These are phyloP conservation scores for Lasioglossum albipes DNA, from an alignment of 1,140 invertebrate species.

Conservation along the genomic window DNA sequence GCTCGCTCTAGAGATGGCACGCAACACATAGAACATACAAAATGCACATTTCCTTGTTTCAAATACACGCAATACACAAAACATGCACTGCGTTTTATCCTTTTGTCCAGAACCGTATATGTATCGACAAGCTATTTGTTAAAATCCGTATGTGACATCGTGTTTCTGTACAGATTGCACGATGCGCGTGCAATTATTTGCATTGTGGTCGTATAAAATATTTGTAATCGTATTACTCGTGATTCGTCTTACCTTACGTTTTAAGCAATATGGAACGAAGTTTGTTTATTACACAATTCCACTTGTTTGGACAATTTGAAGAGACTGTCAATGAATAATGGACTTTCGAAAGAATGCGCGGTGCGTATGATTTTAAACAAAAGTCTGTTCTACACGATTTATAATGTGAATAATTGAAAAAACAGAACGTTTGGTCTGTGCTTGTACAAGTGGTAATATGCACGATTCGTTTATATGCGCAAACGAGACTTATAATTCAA, in stretches of 20 bases:
- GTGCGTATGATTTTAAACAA: not conserved
- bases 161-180: conserved; percentile 29
- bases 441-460: not conserved
- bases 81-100: no score
- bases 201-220: conserved; percentile 15
- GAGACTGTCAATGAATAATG: conserved; percentile 14
- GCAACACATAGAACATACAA: no score
- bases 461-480: not conserved
- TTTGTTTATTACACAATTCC: conserved; percentile 38
- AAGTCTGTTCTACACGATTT: not conserved
- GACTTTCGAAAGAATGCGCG: not conserved
- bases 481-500: conserved; percentile 9
- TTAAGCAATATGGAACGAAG: not conserved
- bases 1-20: no score
- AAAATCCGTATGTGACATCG: conserved; percentile 34
- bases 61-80: no score
- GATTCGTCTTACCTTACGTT: conserved; percentile 18
- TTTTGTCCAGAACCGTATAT: not conserved
- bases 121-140: conserved; percentile 25
- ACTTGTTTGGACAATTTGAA: not conserved
- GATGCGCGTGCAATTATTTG: conserved; percentile 1
- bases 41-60: no score
- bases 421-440: conserved; percentile 12
- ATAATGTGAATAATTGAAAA: conserved; percentile 1
- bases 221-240: not conserved